These are phyloP conservation scores for Melanostigma gelatinosum DNA, from an alignment of 2,113 vertebrate species.

Conservation along the genomic window DNA sequence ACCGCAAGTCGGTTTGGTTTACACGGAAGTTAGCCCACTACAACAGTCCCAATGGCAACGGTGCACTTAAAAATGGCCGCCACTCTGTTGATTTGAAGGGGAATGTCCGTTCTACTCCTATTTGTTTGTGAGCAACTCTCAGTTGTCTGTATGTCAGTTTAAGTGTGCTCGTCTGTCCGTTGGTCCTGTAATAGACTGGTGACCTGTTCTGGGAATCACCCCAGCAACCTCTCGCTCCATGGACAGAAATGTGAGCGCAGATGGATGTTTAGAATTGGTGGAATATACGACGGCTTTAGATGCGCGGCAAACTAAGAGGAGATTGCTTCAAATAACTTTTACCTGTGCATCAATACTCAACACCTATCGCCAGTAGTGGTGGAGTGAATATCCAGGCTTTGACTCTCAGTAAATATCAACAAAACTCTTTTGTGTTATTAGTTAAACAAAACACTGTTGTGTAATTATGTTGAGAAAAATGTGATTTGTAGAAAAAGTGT, in stretches of 20 bases:
- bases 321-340: not conserved
- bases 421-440: not conserved
- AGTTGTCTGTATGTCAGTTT: constrained; percentile 32
- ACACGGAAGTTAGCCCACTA: no score
- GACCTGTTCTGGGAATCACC: constrained; percentile 13
- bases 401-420: not conserved
- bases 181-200: not conserved
- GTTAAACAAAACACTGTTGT: not conserved
- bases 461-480: not conserved
- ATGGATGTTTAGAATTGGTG: not conserved
- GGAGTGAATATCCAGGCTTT: not conserved
- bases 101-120: not conserved
- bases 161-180: constrained; percentile 6
- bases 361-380: not conserved
- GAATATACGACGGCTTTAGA: not conserved
- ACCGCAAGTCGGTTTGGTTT: no score
- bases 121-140: constrained; percentile 24
- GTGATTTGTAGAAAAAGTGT: not conserved
- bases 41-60: no score
- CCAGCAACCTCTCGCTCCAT: not conserved
- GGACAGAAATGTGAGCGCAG: not conserved
- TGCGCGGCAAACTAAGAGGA: not conserved
- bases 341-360: not conserved
- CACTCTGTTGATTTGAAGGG: not conserved
- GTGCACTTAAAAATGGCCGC: not conserved